Evolutionary conservation across 2,797 vertebrate species (phyloP).

Genomic region (Catamblyrhynchus diadema): DNA sequence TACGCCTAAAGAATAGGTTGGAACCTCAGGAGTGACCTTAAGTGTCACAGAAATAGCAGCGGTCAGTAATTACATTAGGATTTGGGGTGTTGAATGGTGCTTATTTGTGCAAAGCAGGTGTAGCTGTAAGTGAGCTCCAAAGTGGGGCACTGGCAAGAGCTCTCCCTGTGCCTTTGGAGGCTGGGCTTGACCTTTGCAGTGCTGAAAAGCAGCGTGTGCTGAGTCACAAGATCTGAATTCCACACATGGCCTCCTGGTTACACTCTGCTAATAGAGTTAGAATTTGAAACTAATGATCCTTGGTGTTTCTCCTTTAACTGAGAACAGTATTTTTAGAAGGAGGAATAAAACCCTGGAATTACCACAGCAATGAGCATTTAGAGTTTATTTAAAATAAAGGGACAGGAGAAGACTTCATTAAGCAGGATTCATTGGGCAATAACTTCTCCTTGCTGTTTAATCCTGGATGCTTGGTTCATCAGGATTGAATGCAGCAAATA

Average conservation of each 20-base stretch:
- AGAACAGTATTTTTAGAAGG: not conserved
- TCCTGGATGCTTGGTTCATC: not conserved
- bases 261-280: slow-evolving; percentile 32
- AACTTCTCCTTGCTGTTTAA: not conserved
- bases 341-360: not conserved
- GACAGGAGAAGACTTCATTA: not conserved
- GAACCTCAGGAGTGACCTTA: slow-evolving; percentile 10
- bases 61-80: not conserved
- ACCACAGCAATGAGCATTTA: not conserved
- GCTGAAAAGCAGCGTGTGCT: slow-evolving; percentile 40
- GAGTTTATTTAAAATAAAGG: not conserved
- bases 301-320: not conserved
- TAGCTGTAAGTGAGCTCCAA: not conserved
- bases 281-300: slow-evolving; percentile 24
- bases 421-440: not conserved
- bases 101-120: not conserved
- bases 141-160: not conserved
- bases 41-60: not conserved
- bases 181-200: slow-evolving; percentile 45
- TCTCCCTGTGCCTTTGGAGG: not conserved
- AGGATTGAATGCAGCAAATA: not conserved
- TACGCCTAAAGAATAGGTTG: not conserved
- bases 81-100: not conserved
- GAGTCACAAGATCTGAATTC: slow-evolving; percentile 56
- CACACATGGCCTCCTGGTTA: slow-evolving; percentile 45